Evolutionary conservation across 1,140 invertebrate species (phyloP).

Genomic region (Carposina sasakii): DNA sequence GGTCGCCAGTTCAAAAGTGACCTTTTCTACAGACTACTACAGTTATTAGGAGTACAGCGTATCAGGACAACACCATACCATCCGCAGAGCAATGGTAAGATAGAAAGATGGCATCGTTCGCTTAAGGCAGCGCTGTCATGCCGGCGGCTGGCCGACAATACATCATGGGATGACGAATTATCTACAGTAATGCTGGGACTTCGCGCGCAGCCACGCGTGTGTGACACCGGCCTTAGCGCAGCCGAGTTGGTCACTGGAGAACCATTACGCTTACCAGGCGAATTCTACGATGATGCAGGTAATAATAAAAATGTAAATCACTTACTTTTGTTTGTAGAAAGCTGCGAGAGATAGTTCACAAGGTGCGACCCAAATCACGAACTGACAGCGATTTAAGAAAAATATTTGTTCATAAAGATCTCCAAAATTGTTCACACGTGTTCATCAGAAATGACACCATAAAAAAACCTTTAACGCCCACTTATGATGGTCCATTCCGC

Average conservation of each 20-base stretch:
- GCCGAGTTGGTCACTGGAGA: slow-evolving; percentile 12
- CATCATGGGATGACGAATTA: slow-evolving; percentile 19
- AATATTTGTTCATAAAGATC: slow-evolving; percentile 6
- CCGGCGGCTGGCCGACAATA: slow-evolving; percentile 13
- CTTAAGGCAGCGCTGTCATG: slow-evolving; percentile 42
- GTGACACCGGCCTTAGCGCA: slow-evolving; percentile 21
- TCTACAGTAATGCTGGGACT: slow-evolving; percentile 35
- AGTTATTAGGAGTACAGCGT: slow-evolving; percentile 18
- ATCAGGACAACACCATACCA: slow-evolving; percentile 33
- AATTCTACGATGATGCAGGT: not conserved
- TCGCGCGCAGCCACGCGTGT: not conserved
- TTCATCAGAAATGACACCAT: slow-evolving; percentile 1
- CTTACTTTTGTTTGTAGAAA: not conserved
- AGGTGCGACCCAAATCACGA: not conserved
- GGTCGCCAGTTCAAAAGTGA: slow-evolving; percentile 29
- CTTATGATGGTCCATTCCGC: slow-evolving; percentile 1
- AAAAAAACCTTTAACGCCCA: not conserved
- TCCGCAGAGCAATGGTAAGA: slow-evolving; percentile 39
- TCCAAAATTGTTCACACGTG: not conserved
- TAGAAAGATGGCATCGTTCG: slow-evolving; percentile 42
- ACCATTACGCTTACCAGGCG: slow-evolving; percentile 7
- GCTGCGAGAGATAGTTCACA: not conserved
- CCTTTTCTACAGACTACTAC: slow-evolving; percentile 24
- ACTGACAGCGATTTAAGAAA: not conserved
- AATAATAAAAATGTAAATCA: not conserved